These are phyloP conservation scores for Ardeotis arabs DNA, from an alignment of 2,113 vertebrate species.

Conservation along the genomic window DNA sequence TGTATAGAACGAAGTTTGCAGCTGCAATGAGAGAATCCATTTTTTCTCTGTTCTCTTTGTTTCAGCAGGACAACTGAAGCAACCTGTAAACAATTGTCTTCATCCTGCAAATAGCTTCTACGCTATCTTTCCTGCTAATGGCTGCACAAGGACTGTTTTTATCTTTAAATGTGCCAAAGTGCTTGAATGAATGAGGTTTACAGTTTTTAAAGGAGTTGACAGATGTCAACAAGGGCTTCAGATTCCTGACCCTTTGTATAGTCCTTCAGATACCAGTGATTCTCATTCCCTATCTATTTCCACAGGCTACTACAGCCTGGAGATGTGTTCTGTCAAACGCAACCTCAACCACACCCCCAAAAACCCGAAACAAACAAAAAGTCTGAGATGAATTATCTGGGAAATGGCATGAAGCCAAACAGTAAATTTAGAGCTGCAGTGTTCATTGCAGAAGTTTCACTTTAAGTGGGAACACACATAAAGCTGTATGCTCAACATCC, in stretches of 20 bases:
- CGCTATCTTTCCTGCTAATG: neutral
- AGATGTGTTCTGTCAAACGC: neutral
- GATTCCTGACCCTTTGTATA: neutral
- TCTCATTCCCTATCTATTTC: neutral
- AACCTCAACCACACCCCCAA: neutral
- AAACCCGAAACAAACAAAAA: neutral
- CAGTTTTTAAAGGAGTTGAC: neutral
- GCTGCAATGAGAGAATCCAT: neutral
- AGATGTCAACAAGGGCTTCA: neutral
- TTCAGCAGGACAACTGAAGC: neutral
- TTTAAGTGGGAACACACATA: neutral
- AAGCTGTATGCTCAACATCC: neutral
- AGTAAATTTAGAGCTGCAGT: neutral
- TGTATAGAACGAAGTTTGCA: neutral
- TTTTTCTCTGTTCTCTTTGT: neutral
- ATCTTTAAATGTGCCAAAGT: neutral
- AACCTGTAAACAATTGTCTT: neutral
- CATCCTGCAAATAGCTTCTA: neutral
- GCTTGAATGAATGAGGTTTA: neutral
- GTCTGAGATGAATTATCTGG: neutral
- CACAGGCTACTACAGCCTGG: neutral
- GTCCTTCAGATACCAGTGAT: neutral
- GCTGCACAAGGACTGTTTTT: neutral
- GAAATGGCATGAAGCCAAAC: neutral
- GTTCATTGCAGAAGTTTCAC: neutral